Conservation (phyloP, 2,888 invertebrate species). For the Nomada ruficornis region DNA sequence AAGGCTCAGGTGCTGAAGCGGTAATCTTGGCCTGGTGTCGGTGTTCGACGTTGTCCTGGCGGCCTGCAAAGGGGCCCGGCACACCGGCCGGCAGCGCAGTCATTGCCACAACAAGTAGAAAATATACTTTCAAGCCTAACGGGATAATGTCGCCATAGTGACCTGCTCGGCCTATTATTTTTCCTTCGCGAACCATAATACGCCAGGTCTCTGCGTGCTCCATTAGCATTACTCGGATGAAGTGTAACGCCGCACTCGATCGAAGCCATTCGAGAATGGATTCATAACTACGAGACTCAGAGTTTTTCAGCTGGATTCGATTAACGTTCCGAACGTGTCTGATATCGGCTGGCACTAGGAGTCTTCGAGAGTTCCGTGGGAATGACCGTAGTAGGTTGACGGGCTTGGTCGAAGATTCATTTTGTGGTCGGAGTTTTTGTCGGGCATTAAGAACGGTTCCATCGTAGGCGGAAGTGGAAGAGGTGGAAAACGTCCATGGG, state of each 20-base stretch:
- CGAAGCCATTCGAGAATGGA: constrained; percentile 23
- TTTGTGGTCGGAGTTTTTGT: background rate
- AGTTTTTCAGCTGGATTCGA: constrained; percentile 1
- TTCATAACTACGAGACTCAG: background rate
- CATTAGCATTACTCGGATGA: constrained; percentile 61
- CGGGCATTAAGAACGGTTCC: background rate
- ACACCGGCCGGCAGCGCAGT: constrained; percentile 54
- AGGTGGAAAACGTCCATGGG: no score
- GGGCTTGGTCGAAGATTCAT: background rate
- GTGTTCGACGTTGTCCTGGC: constrained; percentile 48
- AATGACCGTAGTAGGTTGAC: background rate
- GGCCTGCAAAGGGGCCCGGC: constrained; percentile 47
- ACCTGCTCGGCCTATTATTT: constrained; percentile 73
- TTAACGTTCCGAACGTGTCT: constrained; percentile 21
- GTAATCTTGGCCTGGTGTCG: constrained; percentile 54
- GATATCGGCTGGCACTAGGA: background rate
- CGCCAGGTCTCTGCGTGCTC: constrained; percentile 43
- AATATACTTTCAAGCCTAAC: constrained; percentile 75
- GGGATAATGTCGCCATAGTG: constrained; percentile 76
- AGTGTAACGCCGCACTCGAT: constrained; percentile 34
- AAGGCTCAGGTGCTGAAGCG: constrained; percentile 67
- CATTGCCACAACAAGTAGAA: constrained; percentile 73
- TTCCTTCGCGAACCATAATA: constrained; percentile 65
- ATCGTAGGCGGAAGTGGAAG: no score
- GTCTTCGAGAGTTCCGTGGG: constrained; percentile 4